These are phyloP conservation scores for Drosophila phalerata DNA, from an alignment of 2,888 invertebrate genomes.

Conservation along the genomic window DNA sequence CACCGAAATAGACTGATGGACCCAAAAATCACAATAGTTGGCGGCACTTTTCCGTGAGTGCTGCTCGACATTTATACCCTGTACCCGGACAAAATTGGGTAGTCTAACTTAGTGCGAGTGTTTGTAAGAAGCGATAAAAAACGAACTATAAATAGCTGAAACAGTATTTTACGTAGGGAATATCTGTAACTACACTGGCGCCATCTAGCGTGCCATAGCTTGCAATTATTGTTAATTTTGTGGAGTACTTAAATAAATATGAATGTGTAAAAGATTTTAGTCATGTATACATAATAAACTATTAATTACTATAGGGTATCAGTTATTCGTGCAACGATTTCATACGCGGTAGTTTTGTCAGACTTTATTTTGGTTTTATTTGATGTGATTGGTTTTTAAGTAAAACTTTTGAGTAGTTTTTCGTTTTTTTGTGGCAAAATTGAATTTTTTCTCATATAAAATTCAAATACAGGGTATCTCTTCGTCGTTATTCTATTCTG, in stretches of 20 bases:
- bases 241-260: too few relatives aligned
- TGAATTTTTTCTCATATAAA: neutral
- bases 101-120: neutral
- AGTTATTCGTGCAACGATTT: neutral
- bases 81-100: neutral
- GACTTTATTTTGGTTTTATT: constrained; percentile 49
- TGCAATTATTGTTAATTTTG: too few relatives aligned
- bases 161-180: too few relatives aligned
- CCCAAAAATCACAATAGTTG: constrained; percentile 24
- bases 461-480: neutral
- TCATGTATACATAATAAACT: too few relatives aligned
- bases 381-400: constrained; percentile 3
- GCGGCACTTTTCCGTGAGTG: constrained; percentile 38
- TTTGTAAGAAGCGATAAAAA: too few relatives aligned
- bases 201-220: too few relatives aligned
- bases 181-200: too few relatives aligned
- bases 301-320: neutral
- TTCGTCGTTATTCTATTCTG: neutral
- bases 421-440: neutral
- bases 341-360: constrained; percentile 45
- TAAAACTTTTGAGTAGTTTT: constrained; percentile 12
- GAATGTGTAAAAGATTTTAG: too few relatives aligned
- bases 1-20: constrained; percentile 84
- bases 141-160: too few relatives aligned
- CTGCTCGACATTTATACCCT: constrained; percentile 16